A percentile compares a stretch with the other conserved stretches of the same genome.
These are phyloP conservation scores for Arnoldichthys spilopterus DNA, from an alignment of 2,797 vertebrate genomes.

Conservation along the genomic window DNA sequence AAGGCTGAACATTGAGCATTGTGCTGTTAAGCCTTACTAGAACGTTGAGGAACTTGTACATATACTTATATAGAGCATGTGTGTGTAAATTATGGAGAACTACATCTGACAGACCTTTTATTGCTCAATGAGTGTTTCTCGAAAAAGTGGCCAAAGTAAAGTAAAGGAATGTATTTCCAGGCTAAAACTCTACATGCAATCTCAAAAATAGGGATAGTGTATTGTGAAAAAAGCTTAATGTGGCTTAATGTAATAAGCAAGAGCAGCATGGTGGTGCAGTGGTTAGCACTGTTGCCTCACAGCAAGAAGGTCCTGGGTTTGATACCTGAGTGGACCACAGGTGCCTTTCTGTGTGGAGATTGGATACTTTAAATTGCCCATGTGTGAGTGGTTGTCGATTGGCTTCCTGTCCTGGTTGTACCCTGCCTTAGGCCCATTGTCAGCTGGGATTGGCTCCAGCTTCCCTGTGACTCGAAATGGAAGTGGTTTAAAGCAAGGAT, in stretches of 20 bases:
- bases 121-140: not conserved
- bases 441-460: too few species aligned
- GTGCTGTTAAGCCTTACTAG: not conserved
- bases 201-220: too few species aligned
- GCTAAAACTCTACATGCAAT: not conserved
- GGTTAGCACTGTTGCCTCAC: too few species aligned
- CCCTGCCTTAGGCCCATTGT: too few species aligned
- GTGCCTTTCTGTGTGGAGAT: too few species aligned
- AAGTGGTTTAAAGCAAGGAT: not conserved
- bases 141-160: not conserved
- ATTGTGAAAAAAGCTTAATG: not conserved
- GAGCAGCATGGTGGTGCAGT: too few species aligned
- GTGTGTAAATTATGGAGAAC: slow-evolving; percentile 44
- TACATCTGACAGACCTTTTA: slow-evolving; percentile 32
- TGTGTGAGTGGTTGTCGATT: too few species aligned
- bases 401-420: too few species aligned
- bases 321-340: too few species aligned
- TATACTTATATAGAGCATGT: slow-evolving; percentile 27
- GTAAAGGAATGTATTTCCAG: not conserved
- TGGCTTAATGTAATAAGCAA: not conserved
- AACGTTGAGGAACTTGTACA: not conserved
- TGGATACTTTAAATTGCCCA: too few species aligned
- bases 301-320: too few species aligned
- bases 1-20: slow-evolving; percentile 22
- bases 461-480: too few species aligned